These are phyloP conservation scores for Cephalopholis sonnerati DNA, from an alignment of 2,113 vertebrate species.

Conservation along the genomic window DNA sequence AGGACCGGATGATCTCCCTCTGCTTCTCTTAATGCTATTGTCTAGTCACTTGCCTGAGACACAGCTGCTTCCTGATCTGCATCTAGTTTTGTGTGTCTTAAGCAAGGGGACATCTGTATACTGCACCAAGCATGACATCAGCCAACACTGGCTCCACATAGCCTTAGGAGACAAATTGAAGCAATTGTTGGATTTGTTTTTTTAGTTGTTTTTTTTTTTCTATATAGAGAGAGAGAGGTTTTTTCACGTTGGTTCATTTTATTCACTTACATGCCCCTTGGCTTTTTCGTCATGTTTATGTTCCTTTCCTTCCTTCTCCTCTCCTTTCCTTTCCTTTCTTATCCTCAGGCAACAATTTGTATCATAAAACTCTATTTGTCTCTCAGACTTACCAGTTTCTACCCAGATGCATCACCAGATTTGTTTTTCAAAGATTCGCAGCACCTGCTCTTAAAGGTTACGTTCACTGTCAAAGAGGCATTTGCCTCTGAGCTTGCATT, in stretches of 20 bases:
- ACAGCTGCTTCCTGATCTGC: slow-evolving; percentile 70
- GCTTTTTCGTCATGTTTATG: slow-evolving; percentile 33
- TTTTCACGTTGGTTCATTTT: slow-evolving; percentile 56
- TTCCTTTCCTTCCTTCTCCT: not conserved
- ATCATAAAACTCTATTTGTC: slow-evolving; percentile 32
- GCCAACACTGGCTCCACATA: slow-evolving; percentile 44
- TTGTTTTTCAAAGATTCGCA: slow-evolving; percentile 27
- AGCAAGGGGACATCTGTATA: slow-evolving; percentile 75
- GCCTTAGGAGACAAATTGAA: slow-evolving; percentile 57
- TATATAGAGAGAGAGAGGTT: not conserved
- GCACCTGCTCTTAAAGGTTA: slow-evolving; percentile 62
- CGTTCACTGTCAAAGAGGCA: slow-evolving; percentile 28
- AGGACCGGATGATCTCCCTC: slow-evolving; percentile 29
- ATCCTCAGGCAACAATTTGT: slow-evolving; percentile 17
- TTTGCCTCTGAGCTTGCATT: slow-evolving; percentile 20
- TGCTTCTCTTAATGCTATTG: slow-evolving; percentile 41
- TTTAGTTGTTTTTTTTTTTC: not conserved
- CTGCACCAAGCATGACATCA: slow-evolving; percentile 59
- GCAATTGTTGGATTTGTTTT: slow-evolving; percentile 32
- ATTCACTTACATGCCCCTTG: slow-evolving; percentile 49
- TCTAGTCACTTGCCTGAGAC: slow-evolving; percentile 43
- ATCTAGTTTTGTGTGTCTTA: slow-evolving; percentile 41
- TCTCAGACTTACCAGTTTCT: slow-evolving; percentile 22
- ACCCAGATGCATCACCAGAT: slow-evolving; percentile 18
- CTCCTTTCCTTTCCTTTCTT: slow-evolving; percentile 5